These are phyloP conservation scores for Rhinichthys osculus DNA, from an alignment of 2,797 vertebrate species.

Conservation along the genomic window DNA sequence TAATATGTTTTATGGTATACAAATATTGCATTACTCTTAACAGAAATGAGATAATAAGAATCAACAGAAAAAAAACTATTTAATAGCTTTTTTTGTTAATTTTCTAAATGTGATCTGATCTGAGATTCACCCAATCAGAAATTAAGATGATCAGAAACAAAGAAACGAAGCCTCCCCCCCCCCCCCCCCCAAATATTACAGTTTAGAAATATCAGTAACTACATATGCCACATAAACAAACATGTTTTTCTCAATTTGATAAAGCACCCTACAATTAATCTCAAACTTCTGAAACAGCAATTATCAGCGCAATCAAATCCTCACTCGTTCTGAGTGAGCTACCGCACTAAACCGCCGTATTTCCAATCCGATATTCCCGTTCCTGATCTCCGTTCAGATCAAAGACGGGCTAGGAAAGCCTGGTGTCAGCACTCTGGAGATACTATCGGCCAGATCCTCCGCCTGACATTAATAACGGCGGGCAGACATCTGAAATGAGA, in stretches of 20 bases:
- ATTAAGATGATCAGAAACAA: background rate
- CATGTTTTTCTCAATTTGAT: background rate
- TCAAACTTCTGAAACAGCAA: constrained; percentile 17
- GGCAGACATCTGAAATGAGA: constrained; percentile 63
- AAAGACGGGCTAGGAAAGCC: constrained; percentile 44
- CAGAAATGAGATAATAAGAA: background rate
- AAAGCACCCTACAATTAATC: constrained; percentile 15
- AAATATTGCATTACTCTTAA: background rate
- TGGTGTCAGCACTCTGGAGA: constrained; percentile 58
- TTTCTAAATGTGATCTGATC: no score
- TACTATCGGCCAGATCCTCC: constrained; percentile 59
- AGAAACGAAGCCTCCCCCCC: background rate
- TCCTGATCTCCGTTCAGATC: constrained; percentile 56
- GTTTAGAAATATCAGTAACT: background rate
- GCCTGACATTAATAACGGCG: constrained; percentile 62
- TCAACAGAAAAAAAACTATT: background rate
- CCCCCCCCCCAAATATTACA: background rate
- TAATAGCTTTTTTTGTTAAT: no score
- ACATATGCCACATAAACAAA: background rate
- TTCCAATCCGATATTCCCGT: constrained; percentile 47
- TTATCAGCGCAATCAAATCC: constrained; percentile 36
- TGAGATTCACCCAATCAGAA: no score
- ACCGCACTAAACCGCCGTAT: constrained; percentile 30
- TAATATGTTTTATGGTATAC: background rate
- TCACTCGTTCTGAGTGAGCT: constrained; percentile 4